Base-by-base conservation (phyloP, 2,888 invertebrate species). In the Nineta flava region DNA sequence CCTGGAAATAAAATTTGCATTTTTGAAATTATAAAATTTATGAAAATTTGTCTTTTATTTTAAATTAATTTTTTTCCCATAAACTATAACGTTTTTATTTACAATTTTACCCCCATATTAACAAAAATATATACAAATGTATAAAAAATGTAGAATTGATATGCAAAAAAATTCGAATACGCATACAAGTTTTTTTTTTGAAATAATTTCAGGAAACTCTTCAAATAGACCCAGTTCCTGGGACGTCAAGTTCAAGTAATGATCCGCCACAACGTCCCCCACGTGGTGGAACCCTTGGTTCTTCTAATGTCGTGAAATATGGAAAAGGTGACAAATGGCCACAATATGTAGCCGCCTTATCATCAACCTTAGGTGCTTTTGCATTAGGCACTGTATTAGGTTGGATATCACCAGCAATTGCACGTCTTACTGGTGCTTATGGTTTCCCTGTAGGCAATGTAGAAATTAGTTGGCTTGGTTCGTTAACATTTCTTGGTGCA, bases 291-390 rank as follows among this genome's bases (percentile, higher is more conserved):
- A 15, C 42, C 15, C 15, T n/a, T 16, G 26, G 26, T 26, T 3
- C n/a, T 10, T 13, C 38, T 5, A 38, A 38, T 38, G 38, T 38
- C 2, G 15, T 38, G 4, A 38, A 38, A 38, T 38, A 38, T 38
- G 38, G 38, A 38, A 38, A 38, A 38, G 38, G n/a, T 13, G 38
- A 38, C 6, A 38, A 38, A 38, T 38, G 38, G 38, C 44, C 44
- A 13, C 44, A 44, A 12, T 44, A 44, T 44, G 9, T 19, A 5
- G 44, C 44, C 9, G 44, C 44, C 5, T 13, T 62, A 60, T 32
- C 69, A 72, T 80, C 83, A 2, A 81, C 84, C n/a, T 71, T 86
- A 35, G 85, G 86, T 43, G 84, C 85, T 1, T 64, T 86, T 50
- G 81, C 82, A 2, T 75, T 79, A 44, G 87, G 87, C 56, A 75